Evolutionary conservation across 2,797 vertebrate species (phyloP).

Genomic region (Octomys mimax): DNA sequence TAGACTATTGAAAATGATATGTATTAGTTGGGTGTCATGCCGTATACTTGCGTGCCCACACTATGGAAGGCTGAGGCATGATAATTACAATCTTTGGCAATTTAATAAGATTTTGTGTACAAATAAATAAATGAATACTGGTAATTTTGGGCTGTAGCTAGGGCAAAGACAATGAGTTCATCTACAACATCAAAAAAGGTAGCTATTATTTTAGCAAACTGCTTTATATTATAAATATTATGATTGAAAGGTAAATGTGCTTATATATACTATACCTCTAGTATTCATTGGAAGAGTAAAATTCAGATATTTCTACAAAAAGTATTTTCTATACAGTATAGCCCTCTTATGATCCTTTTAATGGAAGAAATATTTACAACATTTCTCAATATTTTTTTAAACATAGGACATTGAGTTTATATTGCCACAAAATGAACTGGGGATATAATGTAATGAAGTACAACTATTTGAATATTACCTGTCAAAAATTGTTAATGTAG

Average conservation of each 20-base stretch:
- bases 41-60: background rate
- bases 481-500: background rate
- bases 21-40: background rate
- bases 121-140: background rate
- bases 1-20: background rate
- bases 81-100: background rate
- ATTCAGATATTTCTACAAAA: background rate
- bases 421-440: background rate
- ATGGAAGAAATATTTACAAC: background rate
- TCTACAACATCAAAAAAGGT: background rate
- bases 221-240: background rate
- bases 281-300: background rate
- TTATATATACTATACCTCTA: background rate
- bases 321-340: background rate
- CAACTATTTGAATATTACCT: background rate
- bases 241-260: background rate
- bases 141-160: background rate
- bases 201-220: background rate
- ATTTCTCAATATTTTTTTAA: background rate
- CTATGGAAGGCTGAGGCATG: background rate
- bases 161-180: background rate
- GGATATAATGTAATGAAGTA: background rate
- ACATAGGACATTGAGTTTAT: background rate
- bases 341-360: background rate
- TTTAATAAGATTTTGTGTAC: background rate